Evolutionary conservation across 2,888 invertebrate genomes (phyloP).

Genomic region (Nomada fabriciana): DNA sequence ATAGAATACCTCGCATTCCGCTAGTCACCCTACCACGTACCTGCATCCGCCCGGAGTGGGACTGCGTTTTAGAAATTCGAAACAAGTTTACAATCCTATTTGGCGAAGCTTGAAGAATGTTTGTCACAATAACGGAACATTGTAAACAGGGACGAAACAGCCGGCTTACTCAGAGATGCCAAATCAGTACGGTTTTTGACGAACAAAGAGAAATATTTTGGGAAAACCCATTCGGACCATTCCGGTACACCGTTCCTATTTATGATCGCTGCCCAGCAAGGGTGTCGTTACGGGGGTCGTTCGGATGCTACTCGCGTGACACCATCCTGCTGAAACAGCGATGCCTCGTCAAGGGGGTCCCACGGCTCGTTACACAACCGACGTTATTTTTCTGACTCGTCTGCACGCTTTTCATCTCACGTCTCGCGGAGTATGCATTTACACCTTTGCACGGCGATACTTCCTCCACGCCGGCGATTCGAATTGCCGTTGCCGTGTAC

Average conservation of each 20-base stretch:
- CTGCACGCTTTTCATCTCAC: slow-evolving; percentile 39
- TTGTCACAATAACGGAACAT: neutral
- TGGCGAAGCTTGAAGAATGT: neutral
- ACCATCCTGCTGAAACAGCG: slow-evolving; percentile 57
- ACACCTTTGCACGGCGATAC: slow-evolving; percentile 12
- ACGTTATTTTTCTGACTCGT: slow-evolving; percentile 59
- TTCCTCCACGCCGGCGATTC: neutral
- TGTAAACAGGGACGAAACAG: neutral
- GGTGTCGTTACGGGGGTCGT: neutral
- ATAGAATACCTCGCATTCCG: too few relatives aligned
- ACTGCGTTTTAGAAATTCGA: neutral
- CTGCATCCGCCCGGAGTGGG: too few relatives aligned
- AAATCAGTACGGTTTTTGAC: too few relatives aligned
- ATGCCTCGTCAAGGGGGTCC: slow-evolving; percentile 37
- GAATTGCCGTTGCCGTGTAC: neutral
- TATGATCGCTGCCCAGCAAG: slow-evolving; percentile 26
- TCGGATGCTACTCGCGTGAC: slow-evolving; percentile 33
- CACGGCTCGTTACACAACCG: slow-evolving; percentile 48
- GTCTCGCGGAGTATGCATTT: too few relatives aligned
- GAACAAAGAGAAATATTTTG: too few relatives aligned
- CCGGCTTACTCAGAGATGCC: too few relatives aligned
- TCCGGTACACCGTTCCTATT: neutral
- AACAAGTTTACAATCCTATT: neutral
- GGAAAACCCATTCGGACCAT: too few relatives aligned
- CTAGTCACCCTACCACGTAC: too few relatives aligned